Evolutionary conservation across 2,113 vertebrate genomes (phyloP).

Genomic region (Pseudorasbora parva): DNA sequence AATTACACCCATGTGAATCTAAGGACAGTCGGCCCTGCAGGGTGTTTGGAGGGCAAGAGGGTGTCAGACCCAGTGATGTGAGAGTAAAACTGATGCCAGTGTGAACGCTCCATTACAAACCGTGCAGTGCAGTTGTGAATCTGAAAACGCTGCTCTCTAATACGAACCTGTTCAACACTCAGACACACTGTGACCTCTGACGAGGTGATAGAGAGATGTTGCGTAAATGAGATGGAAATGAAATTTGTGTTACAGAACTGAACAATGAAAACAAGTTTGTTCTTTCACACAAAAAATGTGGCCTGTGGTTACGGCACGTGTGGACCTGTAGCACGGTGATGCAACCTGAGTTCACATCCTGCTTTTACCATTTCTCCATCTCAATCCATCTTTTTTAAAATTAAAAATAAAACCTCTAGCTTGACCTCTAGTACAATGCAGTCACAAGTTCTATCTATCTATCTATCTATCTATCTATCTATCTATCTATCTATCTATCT

Average conservation of each 20-base stretch:
- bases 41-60: not conserved
- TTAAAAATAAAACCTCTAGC: not conserved
- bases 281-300: not conserved
- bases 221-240: not conserved
- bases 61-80: conserved; percentile 10
- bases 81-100: conserved; percentile 6
- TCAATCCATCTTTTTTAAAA: not conserved
- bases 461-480: too few species aligned
- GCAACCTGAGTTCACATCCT: not conserved
- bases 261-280: not conserved
- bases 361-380: not conserved
- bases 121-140: not conserved
- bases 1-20: conserved; percentile 4
- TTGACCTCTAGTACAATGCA: not conserved
- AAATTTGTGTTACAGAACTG: not conserved
- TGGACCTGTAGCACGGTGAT: not conserved
- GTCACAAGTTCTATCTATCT: not conserved
- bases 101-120: conserved; percentile 1
- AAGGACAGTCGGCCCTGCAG: not conserved
- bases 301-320: not conserved
- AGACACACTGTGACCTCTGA: not conserved
- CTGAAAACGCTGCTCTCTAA: not conserved
- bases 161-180: not conserved
- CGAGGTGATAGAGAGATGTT: not conserved
- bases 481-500: too few species aligned